Percentiles rank a stretch among this genome's conserved stretches.
Evolutionary conservation across 2,113 vertebrate species (phyloP).

Genomic region (Solenodon paradoxus): DNA sequence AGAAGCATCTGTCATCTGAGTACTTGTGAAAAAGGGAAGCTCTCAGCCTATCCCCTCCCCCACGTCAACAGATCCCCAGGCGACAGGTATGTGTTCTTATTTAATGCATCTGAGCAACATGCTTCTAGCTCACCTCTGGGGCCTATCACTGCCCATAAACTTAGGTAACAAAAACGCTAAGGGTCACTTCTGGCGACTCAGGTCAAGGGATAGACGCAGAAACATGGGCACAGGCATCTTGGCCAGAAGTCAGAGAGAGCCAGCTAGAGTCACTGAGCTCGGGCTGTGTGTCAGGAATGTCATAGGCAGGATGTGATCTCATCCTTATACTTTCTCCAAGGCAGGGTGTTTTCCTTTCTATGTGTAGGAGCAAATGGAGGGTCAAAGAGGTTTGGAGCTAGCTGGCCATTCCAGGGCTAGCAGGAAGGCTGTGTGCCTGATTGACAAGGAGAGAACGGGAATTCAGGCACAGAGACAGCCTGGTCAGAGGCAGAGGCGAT

Average conservation of each 20-base stretch:
- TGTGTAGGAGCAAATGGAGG: neutral
- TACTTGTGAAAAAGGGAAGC: neutral
- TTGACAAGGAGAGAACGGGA: neutral
- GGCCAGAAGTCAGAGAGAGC: neutral
- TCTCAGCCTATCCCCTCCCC: neutral
- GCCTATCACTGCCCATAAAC: neutral
- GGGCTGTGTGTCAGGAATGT: neutral
- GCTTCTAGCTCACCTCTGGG: neutral
- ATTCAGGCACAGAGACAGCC: neutral
- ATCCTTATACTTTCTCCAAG: neutral
- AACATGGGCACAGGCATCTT: neutral
- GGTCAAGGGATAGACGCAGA: neutral
- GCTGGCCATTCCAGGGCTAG: neutral
- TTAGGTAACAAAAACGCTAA: neutral
- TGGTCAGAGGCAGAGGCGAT: neutral
- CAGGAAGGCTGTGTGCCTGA: neutral
- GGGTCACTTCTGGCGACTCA: neutral
- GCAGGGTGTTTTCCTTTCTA: too few relatives aligned
- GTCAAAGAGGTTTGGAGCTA: neutral
- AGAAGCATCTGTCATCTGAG: neutral
- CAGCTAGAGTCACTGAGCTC: neutral
- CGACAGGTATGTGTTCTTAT: neutral
- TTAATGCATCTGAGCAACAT: neutral
- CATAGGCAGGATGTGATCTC: neutral
- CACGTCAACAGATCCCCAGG: neutral